Conservation (phyloP, 1,140 invertebrate species). For the Brachionus rubens region DNA sequence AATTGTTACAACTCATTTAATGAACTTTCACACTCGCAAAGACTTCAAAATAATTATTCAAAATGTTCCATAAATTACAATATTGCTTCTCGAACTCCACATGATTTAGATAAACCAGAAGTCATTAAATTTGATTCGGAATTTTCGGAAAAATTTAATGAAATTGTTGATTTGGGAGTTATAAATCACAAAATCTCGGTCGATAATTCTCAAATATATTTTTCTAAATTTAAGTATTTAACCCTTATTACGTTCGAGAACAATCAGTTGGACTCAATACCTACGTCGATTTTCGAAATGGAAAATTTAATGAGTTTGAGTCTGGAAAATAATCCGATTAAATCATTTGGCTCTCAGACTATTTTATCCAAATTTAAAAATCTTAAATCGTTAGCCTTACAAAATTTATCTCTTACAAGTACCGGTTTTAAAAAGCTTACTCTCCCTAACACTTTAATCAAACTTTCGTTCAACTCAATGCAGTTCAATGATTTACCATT, state of each 20-base stretch:
- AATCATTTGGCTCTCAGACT: not conserved
- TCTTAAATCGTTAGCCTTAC: not conserved
- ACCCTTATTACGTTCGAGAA: not conserved
- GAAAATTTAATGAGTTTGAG: not conserved
- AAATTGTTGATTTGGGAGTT: not conserved
- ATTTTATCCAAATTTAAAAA: not conserved
- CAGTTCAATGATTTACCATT: conserved; percentile 6
- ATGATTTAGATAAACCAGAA: not conserved
- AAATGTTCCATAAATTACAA: not conserved
- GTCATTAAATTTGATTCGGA: not conserved
- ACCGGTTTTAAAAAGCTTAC: not conserved
- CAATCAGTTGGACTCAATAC: not conserved
- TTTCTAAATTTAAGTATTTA: not conserved
- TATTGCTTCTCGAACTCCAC: not conserved
- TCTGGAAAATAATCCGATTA: not conserved
- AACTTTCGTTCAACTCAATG: not conserved
- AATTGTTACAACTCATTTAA: not conserved
- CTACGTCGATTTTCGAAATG: not conserved
- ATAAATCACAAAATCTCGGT: not conserved
- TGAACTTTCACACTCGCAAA: not conserved
- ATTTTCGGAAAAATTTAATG: conserved; percentile 2
- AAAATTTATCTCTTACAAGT: not conserved
- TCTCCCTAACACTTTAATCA: not conserved
- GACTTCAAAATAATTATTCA: not conserved
- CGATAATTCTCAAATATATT: not conserved